Evolutionary conservation across 2,888 invertebrate genomes (phyloP), one percentile per base, ranked within the genome.

Genomic region (Microchrysa polita): DNA sequence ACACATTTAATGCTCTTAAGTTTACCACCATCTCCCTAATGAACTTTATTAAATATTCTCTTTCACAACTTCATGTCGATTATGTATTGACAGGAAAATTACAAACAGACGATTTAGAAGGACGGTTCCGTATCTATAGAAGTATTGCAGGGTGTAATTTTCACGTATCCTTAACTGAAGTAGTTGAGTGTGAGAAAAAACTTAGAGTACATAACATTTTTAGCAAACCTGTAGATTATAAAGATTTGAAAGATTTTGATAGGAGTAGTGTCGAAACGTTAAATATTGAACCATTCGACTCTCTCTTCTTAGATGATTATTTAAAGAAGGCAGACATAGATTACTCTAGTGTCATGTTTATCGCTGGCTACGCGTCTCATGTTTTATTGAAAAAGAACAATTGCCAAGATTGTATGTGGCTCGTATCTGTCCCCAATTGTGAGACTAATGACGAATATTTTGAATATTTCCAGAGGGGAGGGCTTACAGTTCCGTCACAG

Each of bases 71-170:
- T 12, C 7, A 4, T 18, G 14, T 18, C 0, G 9, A n/a, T 10
- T 63, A 42, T 7, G 9, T 63, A 40, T 63, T 63, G n/a, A 40
- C 20, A 7, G 63, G 63, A 14, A 63, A 63, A 9, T 12, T 63
- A 7, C 44, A 63, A 20, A 63, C 63, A 2, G 40, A 63, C 40
- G 63, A 63, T 42, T 18, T 63, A 20, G 44, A 63, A 20, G 20
- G 63, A 14, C 40, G 16, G 12, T 63, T 63, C 20, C 34, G 63
- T 42, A 16, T 63, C 40, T 63, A 63, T 10, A 14, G 63, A 20
- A 40, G 40, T 40, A n/a, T 63, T n/a, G 61, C 34, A 16, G 34
- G 27, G 27, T 52, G 16, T 5, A 16, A 5, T 2, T 52, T 12
- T 12, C 7, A 18, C 5, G 18, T 52, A 12, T 52, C 52, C 52